Conservation (phyloP, 2,888 invertebrate species). For the Caenorhabditis sinica region DNA sequence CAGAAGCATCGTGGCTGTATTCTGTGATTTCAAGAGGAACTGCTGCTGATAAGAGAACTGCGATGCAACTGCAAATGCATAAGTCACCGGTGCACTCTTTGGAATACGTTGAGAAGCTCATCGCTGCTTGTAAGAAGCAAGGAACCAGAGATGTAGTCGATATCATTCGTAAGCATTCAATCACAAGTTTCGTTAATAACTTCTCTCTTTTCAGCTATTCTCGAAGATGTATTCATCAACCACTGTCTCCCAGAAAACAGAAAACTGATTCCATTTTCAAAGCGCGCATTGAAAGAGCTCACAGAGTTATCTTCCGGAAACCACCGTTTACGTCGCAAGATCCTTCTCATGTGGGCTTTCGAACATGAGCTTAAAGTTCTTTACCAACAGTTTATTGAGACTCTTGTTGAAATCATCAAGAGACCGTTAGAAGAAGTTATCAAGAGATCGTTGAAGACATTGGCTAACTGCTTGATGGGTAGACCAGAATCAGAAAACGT, state of each 20-base stretch:
- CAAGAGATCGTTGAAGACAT: conserved; percentile 89
- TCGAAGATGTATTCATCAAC: conserved; percentile 90
- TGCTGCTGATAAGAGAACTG: conserved; percentile 91
- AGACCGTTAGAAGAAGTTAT: conserved; percentile 91
- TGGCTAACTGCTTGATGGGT: conserved; percentile 89
- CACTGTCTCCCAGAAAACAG: conserved; percentile 87
- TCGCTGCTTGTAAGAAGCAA: conserved; percentile 90
- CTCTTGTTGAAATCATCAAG: conserved; percentile 87
- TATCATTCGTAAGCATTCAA: conserved; percentile 86
- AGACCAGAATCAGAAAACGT: conserved; percentile 93
- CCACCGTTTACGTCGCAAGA: conserved; percentile 85
- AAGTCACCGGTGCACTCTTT: conserved; percentile 88
- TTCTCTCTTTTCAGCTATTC: conserved; percentile 87
- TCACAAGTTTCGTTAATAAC: background rate
- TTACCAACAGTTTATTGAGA: conserved; percentile 89
- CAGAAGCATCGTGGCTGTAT: conserved; percentile 88
- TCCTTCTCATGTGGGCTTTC: conserved; percentile 89
- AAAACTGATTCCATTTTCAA: conserved; percentile 87
- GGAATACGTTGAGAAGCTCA: conserved; percentile 88
- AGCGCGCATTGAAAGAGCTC: conserved; percentile 84
- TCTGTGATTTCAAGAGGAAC: conserved; percentile 91
- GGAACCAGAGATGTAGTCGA: conserved; percentile 87
- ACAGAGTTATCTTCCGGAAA: conserved; percentile 86
- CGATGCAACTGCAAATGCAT: conserved; percentile 87
- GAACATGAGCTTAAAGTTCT: conserved; percentile 92